Evolutionary conservation across 1,140 invertebrate species (phyloP).

Genomic region (Mercenaria mercenaria): DNA sequence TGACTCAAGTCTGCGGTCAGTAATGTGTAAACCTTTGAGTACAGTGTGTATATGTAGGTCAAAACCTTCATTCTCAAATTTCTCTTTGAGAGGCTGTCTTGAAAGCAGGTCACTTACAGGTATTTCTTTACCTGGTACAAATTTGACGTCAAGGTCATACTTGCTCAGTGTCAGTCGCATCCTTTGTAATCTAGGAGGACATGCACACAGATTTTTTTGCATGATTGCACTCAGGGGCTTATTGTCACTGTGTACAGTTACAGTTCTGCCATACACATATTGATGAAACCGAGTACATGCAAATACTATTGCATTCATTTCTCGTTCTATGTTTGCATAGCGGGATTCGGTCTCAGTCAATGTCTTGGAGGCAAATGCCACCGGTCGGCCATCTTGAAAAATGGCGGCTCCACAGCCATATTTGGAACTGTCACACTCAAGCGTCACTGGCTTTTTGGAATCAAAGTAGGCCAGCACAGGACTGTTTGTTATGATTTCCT

Average conservation of each 20-base stretch:
- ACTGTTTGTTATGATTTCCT: conserved; percentile 30
- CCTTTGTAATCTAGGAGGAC: conserved; percentile 62
- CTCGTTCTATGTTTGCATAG: too few relatives aligned
- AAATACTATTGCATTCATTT: too few relatives aligned
- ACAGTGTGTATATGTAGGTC: conserved; percentile 9
- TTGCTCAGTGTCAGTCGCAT: conserved; percentile 81
- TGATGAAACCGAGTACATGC: too few relatives aligned
- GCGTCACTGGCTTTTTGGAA: background rate
- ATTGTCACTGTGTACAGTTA: conserved; percentile 68
- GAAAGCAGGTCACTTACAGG: conserved; percentile 81
- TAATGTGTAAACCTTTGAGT: conserved; percentile 6
- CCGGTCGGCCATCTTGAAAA: conserved; percentile 12
- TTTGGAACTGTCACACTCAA: background rate
- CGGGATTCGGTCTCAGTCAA: conserved; percentile 84
- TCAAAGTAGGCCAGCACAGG: background rate
- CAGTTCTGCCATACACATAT: conserved; percentile 77
- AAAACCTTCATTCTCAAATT: background rate
- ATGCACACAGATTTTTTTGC: conserved; percentile 60
- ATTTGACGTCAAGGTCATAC: conserved; percentile 78
- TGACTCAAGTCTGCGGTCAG: background rate
- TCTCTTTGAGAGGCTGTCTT: conserved; percentile 40
- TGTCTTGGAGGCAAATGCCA: conserved; percentile 68
- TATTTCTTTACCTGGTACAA: conserved; percentile 83
- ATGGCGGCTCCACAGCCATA: conserved; percentile 17
- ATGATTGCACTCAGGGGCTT: conserved; percentile 61